phyloP scores from a whole-genome alignment of 2,113 vertebrate genomes.

The Dendropsophus ebraccatus region DNA sequence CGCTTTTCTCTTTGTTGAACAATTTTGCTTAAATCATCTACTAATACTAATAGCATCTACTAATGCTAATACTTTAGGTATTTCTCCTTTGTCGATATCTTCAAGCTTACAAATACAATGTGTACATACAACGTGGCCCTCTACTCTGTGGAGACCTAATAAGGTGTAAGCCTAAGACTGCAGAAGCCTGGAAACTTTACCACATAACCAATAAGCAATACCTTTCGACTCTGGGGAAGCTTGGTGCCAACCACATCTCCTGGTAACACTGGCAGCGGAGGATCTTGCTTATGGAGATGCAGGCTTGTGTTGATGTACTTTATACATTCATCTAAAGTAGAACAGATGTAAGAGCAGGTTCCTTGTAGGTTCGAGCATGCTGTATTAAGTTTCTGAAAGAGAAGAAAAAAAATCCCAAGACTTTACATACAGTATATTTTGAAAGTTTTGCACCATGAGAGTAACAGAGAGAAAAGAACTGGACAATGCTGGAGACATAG shows the following conservation, averaged over 20 bases:
- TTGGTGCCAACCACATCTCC: constrained; percentile 60
- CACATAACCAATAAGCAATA: not conserved
- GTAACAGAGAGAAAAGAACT: not conserved
- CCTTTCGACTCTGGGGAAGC: constrained; percentile 60
- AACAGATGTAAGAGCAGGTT: constrained; percentile 64
- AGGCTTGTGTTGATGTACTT: constrained; percentile 60
- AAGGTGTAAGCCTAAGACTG: not conserved
- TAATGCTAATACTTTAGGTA: no score
- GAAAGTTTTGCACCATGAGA: not conserved
- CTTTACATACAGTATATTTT: not conserved
- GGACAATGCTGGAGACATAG: not conserved
- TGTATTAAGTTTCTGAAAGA: constrained; percentile 61
- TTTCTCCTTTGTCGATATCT: not conserved
- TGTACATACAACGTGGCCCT: not conserved
- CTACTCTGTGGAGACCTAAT: not conserved
- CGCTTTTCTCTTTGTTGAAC: no score
- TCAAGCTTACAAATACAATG: not conserved
- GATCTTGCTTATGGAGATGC: constrained; percentile 54
- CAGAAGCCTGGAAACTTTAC: not conserved
- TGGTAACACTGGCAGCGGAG: constrained; percentile 38
- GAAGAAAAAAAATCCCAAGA: not conserved
- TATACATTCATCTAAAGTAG: constrained; percentile 66
- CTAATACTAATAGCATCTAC: no score
- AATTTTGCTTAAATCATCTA: no score
- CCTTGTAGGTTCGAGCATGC: constrained; percentile 62